Base-by-base conservation (phyloP, 2,797 vertebrate species). In the Acanthornis magna region DNA sequence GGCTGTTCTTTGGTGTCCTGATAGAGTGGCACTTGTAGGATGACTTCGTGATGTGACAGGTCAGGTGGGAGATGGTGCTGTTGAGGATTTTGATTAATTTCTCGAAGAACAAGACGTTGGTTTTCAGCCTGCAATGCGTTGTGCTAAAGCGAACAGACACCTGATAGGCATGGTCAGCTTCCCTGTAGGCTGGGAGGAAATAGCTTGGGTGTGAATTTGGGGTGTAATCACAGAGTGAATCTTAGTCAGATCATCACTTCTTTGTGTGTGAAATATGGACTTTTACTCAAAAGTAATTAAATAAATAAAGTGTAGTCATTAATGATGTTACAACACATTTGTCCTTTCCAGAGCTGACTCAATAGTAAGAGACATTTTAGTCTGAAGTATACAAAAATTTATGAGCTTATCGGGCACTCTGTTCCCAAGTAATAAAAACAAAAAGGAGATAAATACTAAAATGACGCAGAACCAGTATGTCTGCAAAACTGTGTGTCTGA, bases 91-190 rank as follows among this genome's bases (percentile, higher is more conserved):
- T 93, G 73, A 73, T 91, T 7, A 98, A 83, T 6, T 95, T 51
- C 82, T 78, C 34, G 12, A 97, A 93, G 84, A 98, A 97, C n/a
- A 74, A 68, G 8, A 12, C 5, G 20, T 98, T 98, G 18, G 62
- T 91, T 74, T 2, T 62, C 25, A 97, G 91, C 27, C 50, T 4
- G 30, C 98, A 98, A 7, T 29, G 67, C 23, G 10, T 80, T 2
- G 98, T 97, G 29, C 88, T 95, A n/a, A 97, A 98, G 55, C 93
- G 97, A 63, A 95, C 96, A 34, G 95, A 95, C 22, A 97, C 88
- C 70, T 76, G 97, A 23, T 97, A 98, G 1, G 94, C 67, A 7
- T 97, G 98, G 93, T 97, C 97, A 70, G 98, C 97, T 80, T 98
- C 98, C 63, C 94, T 92, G 91, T 97, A 98, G 4, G 96, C 98